phyloP scores from a whole-genome alignment of 64 coral and sea anemone genomes.

The Montipora capricornis region DNA sequence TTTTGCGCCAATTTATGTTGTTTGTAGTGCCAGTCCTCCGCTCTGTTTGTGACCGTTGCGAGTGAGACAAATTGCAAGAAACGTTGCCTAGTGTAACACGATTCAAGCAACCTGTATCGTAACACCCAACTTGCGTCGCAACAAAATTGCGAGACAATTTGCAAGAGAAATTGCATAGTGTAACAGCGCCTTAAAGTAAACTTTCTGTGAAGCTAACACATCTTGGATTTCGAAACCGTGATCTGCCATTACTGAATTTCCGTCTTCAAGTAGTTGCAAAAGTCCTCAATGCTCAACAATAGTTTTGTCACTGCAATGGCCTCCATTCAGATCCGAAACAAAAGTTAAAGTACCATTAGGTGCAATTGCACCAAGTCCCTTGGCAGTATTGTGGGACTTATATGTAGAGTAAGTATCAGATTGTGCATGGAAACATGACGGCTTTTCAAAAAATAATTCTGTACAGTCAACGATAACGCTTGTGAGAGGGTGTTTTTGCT shows the following conservation, averaged over 20 bases:
- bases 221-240: constrained; percentile 63
- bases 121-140: no score
- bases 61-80: no score
- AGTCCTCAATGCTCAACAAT: constrained; percentile 58
- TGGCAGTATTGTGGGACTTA: constrained; percentile 67
- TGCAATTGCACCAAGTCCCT: constrained; percentile 64
- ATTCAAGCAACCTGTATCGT: no score
- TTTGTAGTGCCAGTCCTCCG: no score
- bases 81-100: no score
- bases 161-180: no score
- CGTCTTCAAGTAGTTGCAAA: constrained; percentile 48
- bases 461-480: constrained; percentile 71
- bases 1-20: no score
- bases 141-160: no score
- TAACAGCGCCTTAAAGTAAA: constrained; percentile 25
- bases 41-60: no score
- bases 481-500: constrained; percentile 53
- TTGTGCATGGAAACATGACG: constrained; percentile 68
- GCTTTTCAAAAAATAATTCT: constrained; percentile 69
- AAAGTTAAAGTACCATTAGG: constrained; percentile 65
- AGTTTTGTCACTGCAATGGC: constrained; percentile 47
- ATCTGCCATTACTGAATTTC: constrained; percentile 63
- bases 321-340: constrained; percentile 64
- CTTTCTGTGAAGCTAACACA: neutral
- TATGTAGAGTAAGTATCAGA: constrained; percentile 62